Percentiles rank a stretch among this genome's conserved stretches.
These are phyloP conservation scores for Chlorodrepanis virens DNA, from an alignment of 2,113 vertebrate species.

Conservation along the genomic window DNA sequence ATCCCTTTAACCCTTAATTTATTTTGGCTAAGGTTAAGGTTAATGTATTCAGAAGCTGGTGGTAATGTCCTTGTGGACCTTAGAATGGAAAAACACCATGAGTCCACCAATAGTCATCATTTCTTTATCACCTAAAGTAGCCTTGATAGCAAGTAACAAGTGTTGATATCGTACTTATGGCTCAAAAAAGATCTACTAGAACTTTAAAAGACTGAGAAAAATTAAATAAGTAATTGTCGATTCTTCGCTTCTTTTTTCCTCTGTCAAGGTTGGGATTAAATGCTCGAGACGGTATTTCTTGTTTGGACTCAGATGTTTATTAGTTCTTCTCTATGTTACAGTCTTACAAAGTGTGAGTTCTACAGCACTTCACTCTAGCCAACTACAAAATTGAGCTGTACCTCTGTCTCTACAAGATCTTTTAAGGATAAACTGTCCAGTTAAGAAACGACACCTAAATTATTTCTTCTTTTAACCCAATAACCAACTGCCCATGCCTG, in stretches of 20 bases:
- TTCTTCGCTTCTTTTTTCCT: not conserved
- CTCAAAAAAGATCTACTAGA: not conserved
- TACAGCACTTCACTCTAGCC: not conserved
- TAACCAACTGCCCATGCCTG: accelerated
- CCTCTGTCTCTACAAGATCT: not conserved
- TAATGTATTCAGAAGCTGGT: not conserved
- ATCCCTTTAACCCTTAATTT: not conserved
- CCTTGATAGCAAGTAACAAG: not conserved
- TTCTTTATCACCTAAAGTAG: not conserved
- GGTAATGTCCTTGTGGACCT: not conserved
- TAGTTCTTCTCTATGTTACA: not conserved
- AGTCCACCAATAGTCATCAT: not conserved
- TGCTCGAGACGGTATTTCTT: not conserved
- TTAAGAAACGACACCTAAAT: not conserved
- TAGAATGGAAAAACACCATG: not conserved
- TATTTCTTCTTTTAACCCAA: not conserved
- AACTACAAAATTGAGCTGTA: not conserved
- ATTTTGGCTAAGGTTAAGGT: not conserved
- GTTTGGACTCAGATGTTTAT: not conserved
- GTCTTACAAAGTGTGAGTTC: not conserved
- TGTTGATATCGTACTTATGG: not conserved
- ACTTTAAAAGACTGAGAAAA: not conserved
- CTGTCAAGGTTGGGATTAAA: not conserved
- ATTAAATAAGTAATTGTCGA: not conserved
- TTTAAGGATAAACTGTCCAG: not conserved